Base-by-base conservation (phyloP, 2,888 invertebrate genomes). In the Leptinotarsa haldemani region DNA sequence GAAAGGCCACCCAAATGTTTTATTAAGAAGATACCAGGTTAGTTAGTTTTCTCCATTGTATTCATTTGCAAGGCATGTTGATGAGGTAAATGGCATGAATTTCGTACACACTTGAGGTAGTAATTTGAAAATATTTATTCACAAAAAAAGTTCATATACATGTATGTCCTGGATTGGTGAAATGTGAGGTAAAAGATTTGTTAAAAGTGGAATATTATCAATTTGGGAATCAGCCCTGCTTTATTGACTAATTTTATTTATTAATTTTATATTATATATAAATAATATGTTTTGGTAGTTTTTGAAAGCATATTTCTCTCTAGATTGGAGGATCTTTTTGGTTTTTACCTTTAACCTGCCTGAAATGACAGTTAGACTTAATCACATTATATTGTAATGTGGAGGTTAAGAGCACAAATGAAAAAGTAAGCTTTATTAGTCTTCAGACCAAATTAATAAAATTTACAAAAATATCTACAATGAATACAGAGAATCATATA, bases 1-100 rank as follows among this genome's bases (percentile, higher is more conserved):
- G 16, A 48, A 16, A 48, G 13, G 48, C 48, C 48, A 30, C 48
- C 48, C 16, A 48, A 48, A 48, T 16, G 48, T 48, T 4, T 48
- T 48, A 48, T 48, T 4, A 20, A n/a, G 52, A 52, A 52, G n/a
- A 52, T 52, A 52, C 52, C 52, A 52, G 52, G 52, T 52, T 52
- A 52, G 52, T 52, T 52, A 18, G 48, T 48, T 48, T 16, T 48
- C 13, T 48, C 13, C 48, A 16, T 48, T 48, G 16, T 16, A 48
- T 48, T 48, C 16, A 16, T 16, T 48, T 48, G 15, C 16, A 48
- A 48, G 13, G 16, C 48, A 48, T 48, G 4, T 48, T 16, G 4
- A 48, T 48, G 1, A 48, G 15, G 15, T 16, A 16, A 48, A 48
- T 48, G 13, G 3, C 13, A 48, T 48, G 48, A 48, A 48, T 16